Evolutionary conservation across 2,888 invertebrate species (phyloP).

Genomic region (Lithodes maja): DNA sequence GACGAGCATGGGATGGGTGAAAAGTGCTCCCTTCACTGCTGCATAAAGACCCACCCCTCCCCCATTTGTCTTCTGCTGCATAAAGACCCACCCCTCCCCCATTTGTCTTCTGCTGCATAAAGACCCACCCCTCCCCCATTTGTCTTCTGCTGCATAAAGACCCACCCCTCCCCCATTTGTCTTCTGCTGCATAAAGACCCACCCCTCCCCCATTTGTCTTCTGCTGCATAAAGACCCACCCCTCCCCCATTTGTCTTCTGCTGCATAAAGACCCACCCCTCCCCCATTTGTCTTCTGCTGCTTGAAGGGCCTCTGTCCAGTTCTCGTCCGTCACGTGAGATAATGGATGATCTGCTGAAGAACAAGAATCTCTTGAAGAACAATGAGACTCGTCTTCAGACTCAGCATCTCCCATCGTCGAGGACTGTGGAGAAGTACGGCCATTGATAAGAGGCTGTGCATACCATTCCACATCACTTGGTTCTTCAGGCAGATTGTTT

Average conservation of each 20-base stretch:
- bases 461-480: conserved; percentile 60
- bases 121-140: no score
- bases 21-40: conserved; percentile 57
- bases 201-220: no score
- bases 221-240: conserved; percentile 55
- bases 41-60: conserved; percentile 51
- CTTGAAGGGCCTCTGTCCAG: conserved; percentile 60
- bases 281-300: conserved; percentile 31
- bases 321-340: conserved; percentile 32
- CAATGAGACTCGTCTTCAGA: conserved; percentile 64
- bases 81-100: no score
- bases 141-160: conserved; percentile 50
- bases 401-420: conserved; percentile 67
- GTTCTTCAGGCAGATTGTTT: conserved; percentile 47
- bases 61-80: conserved; percentile 36
- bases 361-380: conserved; percentile 59
- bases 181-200: conserved; percentile 58
- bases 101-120: conserved; percentile 42
- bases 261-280: conserved; percentile 55
- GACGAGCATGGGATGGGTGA: conserved; percentile 36
- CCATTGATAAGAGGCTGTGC: conserved; percentile 56
- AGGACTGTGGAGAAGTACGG: conserved; percentile 65
- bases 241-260: no score
- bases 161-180: no score
- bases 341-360: conserved; percentile 53